Evolutionary conservation across 1,140 invertebrate genomes (phyloP), one percentile per base, ranked within the genome.

Genomic region (Rhopalosiphum padi): DNA sequence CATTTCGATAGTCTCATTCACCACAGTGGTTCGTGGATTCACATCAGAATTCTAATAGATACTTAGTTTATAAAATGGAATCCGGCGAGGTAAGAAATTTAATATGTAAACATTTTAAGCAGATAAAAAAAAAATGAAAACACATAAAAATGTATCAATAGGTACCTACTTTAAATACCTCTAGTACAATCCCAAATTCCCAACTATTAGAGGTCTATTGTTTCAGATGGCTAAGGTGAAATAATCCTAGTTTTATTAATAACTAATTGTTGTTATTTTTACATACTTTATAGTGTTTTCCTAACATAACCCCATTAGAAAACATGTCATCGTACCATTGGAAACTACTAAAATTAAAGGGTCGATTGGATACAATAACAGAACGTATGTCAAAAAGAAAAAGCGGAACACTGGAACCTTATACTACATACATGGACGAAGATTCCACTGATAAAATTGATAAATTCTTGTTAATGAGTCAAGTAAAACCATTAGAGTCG

Each of bases 381-480:
- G 82, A 93, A 86, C 82, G 91, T 41, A 86, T 93, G 91, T 86
- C 35, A n/a, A 93, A 93, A 85, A 93, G 82, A 43, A 93, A 93
- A 85, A 93, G 48, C 22, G 82, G 91, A 55, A 93, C 91, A 15
- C 86, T 93, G 48, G 91, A 93, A 93, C 91, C 82, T 53, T 86
- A 93, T 37, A 93, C 48, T 43, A 93, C 91, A 25, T 93, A 93
- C 22, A 93, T 93, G 91, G 91, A 93, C 60, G 91, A 93, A 93
- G 91, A 93, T 93, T 93, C 91, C 2, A 93, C 91, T 41, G 91
- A 93, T 86, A 93, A 85, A 93, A 93, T 93, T 93, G 91, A 93
- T 68, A 93, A 93, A 93, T 93, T 93, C 43, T 85, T 93, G 9
- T 83, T 93, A 41, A 93, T 93, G 91, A 86, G 82, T 86, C 91